Conservation (phyloP, 2,888 invertebrate genomes). For the Chelonus formosanus region DNA sequence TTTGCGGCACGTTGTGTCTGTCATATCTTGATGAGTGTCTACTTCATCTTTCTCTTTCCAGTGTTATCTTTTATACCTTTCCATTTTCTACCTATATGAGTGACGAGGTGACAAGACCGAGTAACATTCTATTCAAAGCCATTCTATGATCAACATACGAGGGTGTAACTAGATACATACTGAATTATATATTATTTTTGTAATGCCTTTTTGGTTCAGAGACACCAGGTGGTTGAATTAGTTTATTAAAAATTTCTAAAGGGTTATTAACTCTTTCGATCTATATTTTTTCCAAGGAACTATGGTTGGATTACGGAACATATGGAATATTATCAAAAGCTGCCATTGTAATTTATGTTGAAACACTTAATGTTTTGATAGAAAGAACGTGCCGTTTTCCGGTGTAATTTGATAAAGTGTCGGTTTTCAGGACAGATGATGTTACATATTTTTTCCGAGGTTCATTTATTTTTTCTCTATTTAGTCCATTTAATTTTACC, state of each 20-base stretch:
- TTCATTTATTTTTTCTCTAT: too few relatives aligned
- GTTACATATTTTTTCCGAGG: too few relatives aligned
- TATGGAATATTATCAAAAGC: neutral
- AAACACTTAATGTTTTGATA: neutral
- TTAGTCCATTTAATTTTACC: too few relatives aligned
- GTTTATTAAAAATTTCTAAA: neutral
- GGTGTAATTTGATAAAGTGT: too few relatives aligned
- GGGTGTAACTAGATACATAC: conserved; percentile 30
- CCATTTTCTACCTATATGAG: neutral
- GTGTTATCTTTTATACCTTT: conserved; percentile 15
- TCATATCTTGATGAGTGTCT: conserved; percentile 31
- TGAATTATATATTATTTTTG: conserved; percentile 27
- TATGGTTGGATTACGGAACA: neutral
- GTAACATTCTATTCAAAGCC: conserved; percentile 19
- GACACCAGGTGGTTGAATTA: conserved; percentile 25
- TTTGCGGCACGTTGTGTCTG: conserved; percentile 38
- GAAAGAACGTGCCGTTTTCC: neutral
- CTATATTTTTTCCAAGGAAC: neutral
- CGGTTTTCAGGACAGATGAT: too few relatives aligned
- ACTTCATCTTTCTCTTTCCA: conserved; percentile 5
- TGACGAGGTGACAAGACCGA: neutral
- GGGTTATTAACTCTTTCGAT: neutral
- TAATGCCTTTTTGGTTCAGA: conserved; percentile 17
- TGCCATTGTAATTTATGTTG: conserved; percentile 7
- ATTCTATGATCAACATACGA: conserved; percentile 19